These are phyloP conservation scores for Aurelia aurita DNA, from an alignment of 30 jellyfish, hydroid and myxozoan genomes.

Conservation along the genomic window DNA sequence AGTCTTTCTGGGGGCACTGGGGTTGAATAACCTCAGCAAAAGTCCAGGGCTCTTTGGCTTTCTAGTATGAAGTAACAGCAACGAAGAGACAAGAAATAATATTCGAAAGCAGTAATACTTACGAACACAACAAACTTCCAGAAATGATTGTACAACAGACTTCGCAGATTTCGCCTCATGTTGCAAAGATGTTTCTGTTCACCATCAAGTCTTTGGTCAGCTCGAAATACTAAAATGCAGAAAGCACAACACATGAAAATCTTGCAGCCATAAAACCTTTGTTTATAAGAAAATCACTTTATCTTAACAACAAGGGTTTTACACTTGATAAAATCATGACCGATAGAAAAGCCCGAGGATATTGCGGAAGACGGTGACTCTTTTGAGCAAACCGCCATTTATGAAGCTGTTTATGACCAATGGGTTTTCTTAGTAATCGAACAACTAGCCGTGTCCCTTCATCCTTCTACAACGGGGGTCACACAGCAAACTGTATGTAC, in stretches of 20 bases:
- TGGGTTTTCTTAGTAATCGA: constrained; percentile 26
- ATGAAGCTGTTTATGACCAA: constrained; percentile 35
- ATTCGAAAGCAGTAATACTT: constrained; percentile 11
- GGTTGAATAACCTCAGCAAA: background rate
- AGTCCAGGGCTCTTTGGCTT: background rate
- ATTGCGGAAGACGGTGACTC: constrained; percentile 53
- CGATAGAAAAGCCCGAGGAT: background rate
- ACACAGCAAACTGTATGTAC: no score
- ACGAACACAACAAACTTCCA: constrained; percentile 50
- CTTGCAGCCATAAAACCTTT: background rate
- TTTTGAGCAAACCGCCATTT: constrained; percentile 42
- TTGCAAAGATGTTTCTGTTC: background rate
- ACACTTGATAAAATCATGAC: no score
- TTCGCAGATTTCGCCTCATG: constrained; percentile 25
- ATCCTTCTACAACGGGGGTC: no score
- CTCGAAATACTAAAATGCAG: background rate
- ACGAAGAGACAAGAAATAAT: background rate
- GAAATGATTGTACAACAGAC: constrained; percentile 45
- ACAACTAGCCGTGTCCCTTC: background rate
- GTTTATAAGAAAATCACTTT: no score
- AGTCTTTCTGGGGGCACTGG: no score
- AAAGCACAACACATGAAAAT: background rate
- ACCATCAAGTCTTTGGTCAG: background rate
- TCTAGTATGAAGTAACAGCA: background rate
- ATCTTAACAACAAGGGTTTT: no score